A percentile compares a stretch with the other conserved stretches of the same genome.
phyloP scores from a whole-genome alignment of 1,140 invertebrate genomes.

The Artemia franciscana region DNA sequence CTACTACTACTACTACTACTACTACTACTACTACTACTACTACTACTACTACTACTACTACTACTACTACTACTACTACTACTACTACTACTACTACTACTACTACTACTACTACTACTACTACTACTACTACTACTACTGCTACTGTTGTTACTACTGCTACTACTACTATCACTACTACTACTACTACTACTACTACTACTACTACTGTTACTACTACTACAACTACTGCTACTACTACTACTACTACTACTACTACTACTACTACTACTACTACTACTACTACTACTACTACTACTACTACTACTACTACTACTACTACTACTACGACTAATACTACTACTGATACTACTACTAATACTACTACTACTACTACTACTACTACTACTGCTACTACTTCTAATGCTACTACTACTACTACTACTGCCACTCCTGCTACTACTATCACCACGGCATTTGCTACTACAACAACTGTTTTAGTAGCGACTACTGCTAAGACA shows the following conservation, averaged over 20 bases:
- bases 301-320: conserved; percentile 6
- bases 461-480: no score
- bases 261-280: conserved; percentile 7
- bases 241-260: conserved; percentile 7
- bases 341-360: no score
- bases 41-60: conserved; percentile 7
- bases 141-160: conserved; percentile 2
- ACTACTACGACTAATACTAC: no score
- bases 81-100: conserved; percentile 6
- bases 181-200: conserved; percentile 2
- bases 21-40: conserved; percentile 4
- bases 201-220: conserved; percentile 5
- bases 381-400: no score
- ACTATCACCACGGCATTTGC: no score
- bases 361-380: no score
- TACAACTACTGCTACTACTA: conserved; percentile 6
- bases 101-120: conserved; percentile 6
- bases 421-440: conserved; percentile 4
- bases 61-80: conserved; percentile 7
- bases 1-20: no score
- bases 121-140: conserved; percentile 7
- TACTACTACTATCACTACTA: conserved; percentile 3
- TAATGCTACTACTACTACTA: conserved; percentile 6
- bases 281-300: conserved; percentile 6
- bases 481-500: no score